Conservation (phyloP, 2,113 vertebrate genomes). For the Pelecanus crispus region DNA sequence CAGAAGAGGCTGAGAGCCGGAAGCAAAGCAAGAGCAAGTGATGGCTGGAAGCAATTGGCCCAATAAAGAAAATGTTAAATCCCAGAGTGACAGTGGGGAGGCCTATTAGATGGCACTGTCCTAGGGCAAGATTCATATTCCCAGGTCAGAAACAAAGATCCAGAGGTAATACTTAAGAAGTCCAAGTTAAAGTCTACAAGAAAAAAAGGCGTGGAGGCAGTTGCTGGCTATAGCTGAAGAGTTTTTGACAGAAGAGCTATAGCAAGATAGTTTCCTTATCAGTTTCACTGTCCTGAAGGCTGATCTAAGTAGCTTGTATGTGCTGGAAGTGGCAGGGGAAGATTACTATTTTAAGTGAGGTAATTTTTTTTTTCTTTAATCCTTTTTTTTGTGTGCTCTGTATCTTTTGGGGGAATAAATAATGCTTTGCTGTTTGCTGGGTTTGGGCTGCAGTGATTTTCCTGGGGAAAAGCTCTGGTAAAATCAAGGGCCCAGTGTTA, state of each 20-base stretch:
- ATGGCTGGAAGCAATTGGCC: neutral
- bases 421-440: neutral
- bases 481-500: neutral
- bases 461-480: neutral
- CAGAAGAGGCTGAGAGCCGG: neutral
- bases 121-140: neutral
- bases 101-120: rapidly evolving
- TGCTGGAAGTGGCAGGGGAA: neutral
- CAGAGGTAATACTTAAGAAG: no score
- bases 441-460: neutral
- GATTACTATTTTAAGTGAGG: neutral
- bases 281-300: neutral
- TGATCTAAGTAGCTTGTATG: neutral
- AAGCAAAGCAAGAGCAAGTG: neutral
- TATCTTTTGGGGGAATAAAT: neutral
- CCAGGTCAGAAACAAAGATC: neutral
- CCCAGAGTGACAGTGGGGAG: neutral
- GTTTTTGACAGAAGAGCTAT: neutral
- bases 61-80: neutral
- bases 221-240: neutral
- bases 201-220: rapidly evolving
- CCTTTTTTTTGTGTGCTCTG: neutral
- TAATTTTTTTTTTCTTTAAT: neutral
- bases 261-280: neutral
- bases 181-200: neutral